Conservation (phyloP, 2,797 vertebrate species). For the Graptemys geographica region DNA sequence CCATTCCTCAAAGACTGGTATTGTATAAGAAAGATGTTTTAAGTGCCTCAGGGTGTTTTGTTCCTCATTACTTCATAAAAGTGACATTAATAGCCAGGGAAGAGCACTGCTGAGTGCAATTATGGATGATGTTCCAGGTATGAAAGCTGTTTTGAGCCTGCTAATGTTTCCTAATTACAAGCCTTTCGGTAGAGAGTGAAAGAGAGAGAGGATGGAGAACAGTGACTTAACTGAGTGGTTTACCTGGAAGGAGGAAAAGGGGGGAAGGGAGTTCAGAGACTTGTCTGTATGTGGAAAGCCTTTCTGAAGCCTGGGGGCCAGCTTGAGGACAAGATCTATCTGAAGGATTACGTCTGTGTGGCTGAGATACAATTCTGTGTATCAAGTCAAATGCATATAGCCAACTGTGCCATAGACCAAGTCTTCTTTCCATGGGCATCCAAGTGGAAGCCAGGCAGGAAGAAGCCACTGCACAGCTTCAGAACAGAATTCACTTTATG, state of each 20-base stretch:
- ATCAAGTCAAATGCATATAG: background rate
- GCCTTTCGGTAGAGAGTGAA: constrained; percentile 79
- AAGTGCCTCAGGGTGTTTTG: constrained; percentile 87
- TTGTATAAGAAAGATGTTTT: constrained; percentile 86
- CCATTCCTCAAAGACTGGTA: constrained; percentile 82
- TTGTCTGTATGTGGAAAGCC: background rate
- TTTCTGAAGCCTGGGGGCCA: background rate
- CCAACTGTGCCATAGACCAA: background rate
- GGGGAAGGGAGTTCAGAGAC: background rate
- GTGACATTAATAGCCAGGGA: constrained; percentile 89
- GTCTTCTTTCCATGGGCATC: background rate
- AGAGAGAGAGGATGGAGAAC: constrained; percentile 69
- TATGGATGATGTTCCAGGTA: constrained; percentile 86
- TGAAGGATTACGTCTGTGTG: background rate
- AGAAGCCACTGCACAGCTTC: background rate
- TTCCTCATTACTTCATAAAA: constrained; percentile 89
- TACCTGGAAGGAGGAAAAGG: constrained; percentile 35
- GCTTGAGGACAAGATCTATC: background rate
- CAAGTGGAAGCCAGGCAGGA: background rate
- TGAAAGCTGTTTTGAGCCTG: constrained; percentile 86
- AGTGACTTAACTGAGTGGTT: constrained; percentile 11
- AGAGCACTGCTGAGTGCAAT: constrained; percentile 87
- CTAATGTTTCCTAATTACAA: constrained; percentile 89
- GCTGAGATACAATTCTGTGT: background rate
- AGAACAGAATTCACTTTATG: background rate